Evolutionary conservation across 1,140 invertebrate species (phyloP).

Genomic region (Tetramorium simillimum): DNA sequence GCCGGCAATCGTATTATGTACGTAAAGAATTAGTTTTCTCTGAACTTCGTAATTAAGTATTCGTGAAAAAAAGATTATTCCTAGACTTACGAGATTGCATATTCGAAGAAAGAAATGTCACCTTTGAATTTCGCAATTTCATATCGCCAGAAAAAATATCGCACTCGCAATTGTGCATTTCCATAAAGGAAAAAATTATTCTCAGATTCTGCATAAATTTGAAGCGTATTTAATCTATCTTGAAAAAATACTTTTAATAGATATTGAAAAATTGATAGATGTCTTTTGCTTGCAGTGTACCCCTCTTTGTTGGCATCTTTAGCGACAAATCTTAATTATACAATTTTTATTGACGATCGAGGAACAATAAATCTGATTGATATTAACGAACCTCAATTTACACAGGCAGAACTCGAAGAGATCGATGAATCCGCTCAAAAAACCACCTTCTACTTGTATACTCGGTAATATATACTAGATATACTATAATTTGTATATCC

Average conservation of each 20-base stretch:
- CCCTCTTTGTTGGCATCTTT: not conserved
- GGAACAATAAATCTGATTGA: not conserved
- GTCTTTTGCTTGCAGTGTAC: slow-evolving; percentile 43
- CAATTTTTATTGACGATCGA: not conserved
- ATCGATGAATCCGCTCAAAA: not conserved
- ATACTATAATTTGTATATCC: not conserved
- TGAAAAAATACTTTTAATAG: not conserved
- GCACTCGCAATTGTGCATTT: not conserved
- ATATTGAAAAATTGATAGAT: not conserved
- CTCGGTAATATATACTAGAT: slow-evolving; percentile 27
- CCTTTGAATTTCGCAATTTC: not conserved
- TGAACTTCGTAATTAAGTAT: not conserved
- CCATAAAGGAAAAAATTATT: not conserved
- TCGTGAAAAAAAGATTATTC: not conserved
- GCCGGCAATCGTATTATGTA: not conserved
- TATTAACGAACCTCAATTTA: not conserved
- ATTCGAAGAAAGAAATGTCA: not conserved
- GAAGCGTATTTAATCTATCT: not conserved
- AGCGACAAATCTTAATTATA: slow-evolving; percentile 22
- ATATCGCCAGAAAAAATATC: not conserved
- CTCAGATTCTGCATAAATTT: not conserved
- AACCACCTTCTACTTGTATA: slow-evolving; percentile 43
- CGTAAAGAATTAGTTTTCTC: not conserved
- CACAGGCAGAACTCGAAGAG: accelerated
- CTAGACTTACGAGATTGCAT: not conserved